phyloP scores from a whole-genome alignment of 2,888 invertebrate genomes.

The Tortricodes alternella region DNA sequence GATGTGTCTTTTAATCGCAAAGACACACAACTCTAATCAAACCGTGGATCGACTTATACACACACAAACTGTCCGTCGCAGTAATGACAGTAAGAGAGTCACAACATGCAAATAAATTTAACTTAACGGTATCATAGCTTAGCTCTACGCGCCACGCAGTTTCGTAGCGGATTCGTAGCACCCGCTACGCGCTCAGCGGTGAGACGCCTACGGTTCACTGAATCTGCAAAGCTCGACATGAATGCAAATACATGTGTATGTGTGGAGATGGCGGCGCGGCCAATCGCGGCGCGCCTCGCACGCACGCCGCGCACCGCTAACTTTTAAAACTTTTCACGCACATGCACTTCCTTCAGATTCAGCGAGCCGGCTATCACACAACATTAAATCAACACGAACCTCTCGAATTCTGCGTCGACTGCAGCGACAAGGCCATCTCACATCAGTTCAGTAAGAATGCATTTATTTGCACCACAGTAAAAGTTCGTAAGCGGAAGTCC shows the following conservation, averaged over 20 bases:
- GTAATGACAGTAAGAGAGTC: background rate
- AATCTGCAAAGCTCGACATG: conserved; percentile 71
- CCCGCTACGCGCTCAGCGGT: conserved; percentile 60
- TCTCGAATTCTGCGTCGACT: conserved; percentile 81
- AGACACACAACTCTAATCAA: background rate
- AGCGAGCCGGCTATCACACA: conserved; percentile 43
- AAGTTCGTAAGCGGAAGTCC: conserved; percentile 40
- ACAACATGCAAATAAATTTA: conserved; percentile 23
- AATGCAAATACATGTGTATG: conserved; percentile 78
- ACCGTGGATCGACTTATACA: background rate
- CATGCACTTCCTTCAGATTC: conserved; percentile 59
- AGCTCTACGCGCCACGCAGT: conserved; percentile 45
- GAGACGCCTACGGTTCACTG: conserved; percentile 77
- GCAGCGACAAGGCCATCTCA: conserved; percentile 83
- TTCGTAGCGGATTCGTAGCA: conserved; percentile 65
- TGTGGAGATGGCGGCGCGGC: conserved; percentile 61
- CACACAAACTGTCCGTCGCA: background rate
- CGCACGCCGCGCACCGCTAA: conserved; percentile 74
- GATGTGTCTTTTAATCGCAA: background rate
- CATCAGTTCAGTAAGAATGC: conserved; percentile 77
- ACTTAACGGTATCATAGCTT: conserved; percentile 35
- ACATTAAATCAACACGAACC: conserved; percentile 63
- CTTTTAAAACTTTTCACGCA: conserved; percentile 74
- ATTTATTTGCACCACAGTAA: conserved; percentile 66
- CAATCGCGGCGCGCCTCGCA: conserved; percentile 69